These are phyloP conservation scores for Hippocampus zosterae DNA, from an alignment of 2,113 vertebrate genomes.

Conservation along the genomic window DNA sequence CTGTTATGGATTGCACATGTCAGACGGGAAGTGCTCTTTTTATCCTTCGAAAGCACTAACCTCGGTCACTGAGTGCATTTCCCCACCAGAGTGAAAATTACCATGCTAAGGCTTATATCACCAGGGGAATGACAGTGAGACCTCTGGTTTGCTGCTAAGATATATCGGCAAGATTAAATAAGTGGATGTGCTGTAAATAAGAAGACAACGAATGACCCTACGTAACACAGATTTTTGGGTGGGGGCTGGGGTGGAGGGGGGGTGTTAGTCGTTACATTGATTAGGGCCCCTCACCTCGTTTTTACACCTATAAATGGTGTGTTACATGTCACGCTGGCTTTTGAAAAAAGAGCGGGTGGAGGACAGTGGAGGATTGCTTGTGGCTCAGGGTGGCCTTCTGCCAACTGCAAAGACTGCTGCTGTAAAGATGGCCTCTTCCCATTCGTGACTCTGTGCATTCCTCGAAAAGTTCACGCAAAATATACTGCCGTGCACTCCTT, in stretches of 20 bases:
- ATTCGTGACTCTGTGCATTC: constrained; percentile 46
- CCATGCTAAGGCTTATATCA: constrained; percentile 66
- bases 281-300: constrained; percentile 32
- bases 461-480: constrained; percentile 53
- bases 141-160: constrained; percentile 49
- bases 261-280: constrained; percentile 52
- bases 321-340: constrained; percentile 54
- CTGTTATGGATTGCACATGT: constrained; percentile 74
- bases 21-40: constrained; percentile 73
- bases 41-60: constrained; percentile 64
- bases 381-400: constrained; percentile 42
- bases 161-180: constrained; percentile 74
- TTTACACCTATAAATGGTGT: constrained; percentile 43
- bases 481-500: constrained; percentile 26
- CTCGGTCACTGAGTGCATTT: constrained; percentile 61
- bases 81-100: constrained; percentile 68
- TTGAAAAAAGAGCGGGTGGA: constrained; percentile 60
- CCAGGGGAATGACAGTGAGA: constrained; percentile 58
- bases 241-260: constrained; percentile 21
- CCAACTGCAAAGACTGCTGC: constrained; percentile 44
- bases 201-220: constrained; percentile 57
- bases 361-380: constrained; percentile 55
- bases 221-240: constrained; percentile 37
- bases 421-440: constrained; percentile 37
- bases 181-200: constrained; percentile 61